Percentiles rank a stretch among this genome's conserved stretches.
These are phyloP conservation scores for Anolis carolinensis DNA, from an alignment of 2,113 vertebrate genomes.

Conservation along the genomic window DNA sequence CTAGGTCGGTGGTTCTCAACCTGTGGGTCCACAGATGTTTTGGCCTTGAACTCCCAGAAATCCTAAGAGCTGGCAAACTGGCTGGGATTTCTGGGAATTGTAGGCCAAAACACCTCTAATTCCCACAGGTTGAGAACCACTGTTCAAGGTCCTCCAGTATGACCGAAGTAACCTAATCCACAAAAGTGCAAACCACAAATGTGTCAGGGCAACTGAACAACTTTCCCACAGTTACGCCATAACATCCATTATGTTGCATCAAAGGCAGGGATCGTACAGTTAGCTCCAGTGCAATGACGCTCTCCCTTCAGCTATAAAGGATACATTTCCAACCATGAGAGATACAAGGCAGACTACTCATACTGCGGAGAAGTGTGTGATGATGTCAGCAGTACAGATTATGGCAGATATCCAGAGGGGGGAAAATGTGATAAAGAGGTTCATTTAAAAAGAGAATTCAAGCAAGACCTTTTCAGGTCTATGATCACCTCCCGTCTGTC, in stretches of 20 bases:
- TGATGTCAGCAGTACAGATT: constrained; percentile 20
- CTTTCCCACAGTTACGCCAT: not conserved
- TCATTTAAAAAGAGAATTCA: constrained; percentile 27
- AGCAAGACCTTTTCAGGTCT: not conserved
- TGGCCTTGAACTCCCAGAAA: no score
- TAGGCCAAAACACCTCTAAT: no score
- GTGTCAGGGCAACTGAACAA: not conserved
- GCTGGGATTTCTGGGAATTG: no score
- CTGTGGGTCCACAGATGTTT: no score
- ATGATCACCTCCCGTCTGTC: constrained; percentile 1
- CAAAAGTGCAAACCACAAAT: no score
- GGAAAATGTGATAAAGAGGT: constrained; percentile 19
- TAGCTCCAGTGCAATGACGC: not conserved
- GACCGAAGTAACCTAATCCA: no score
- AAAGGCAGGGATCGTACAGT: not conserved
- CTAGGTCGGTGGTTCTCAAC: no score
- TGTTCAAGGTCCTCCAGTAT: no score
- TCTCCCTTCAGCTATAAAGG: not conserved
- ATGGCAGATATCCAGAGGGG: not conserved
- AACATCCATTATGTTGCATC: not conserved
- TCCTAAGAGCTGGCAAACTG: no score
- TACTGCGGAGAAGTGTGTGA: constrained; percentile 6
- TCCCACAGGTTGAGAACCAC: no score
- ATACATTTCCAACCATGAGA: not conserved
- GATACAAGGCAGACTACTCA: not conserved